phyloP scores from a whole-genome alignment of 2,888 invertebrate species.

The Yponomeuta sedellus region DNA sequence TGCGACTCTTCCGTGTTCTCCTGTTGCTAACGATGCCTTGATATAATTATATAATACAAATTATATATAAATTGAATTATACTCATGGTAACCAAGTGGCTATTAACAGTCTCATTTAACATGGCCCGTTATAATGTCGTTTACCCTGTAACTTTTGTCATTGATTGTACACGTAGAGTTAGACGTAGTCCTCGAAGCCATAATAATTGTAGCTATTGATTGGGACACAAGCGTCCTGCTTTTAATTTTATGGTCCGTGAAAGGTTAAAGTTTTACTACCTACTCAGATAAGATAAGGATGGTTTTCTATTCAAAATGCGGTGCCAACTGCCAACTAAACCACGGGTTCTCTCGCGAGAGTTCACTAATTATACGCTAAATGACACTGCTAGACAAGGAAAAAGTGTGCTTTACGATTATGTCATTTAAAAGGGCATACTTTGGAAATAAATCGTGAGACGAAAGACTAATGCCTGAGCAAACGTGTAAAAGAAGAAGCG shows the following conservation, averaged over 20 bases:
- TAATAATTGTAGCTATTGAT: neutral
- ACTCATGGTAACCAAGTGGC: no score
- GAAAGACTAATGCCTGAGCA: conserved; percentile 48
- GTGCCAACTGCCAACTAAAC: no score
- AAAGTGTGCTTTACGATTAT: neutral
- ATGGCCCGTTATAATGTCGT: neutral
- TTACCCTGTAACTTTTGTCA: neutral
- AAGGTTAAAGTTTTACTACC: neutral
- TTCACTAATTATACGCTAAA: neutral
- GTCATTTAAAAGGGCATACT: neutral
- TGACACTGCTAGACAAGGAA: neutral
- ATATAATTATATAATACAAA: no score
- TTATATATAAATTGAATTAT: no score
- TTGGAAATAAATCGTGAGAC: conserved; percentile 30
- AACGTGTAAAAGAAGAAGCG: conserved; percentile 28
- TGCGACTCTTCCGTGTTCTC: no score
- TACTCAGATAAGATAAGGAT: neutral
- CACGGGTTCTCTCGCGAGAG: neutral
- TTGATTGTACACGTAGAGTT: neutral
- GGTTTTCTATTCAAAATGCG: no score
- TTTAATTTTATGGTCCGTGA: neutral
- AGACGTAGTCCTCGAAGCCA: neutral
- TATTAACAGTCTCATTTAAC: no score
- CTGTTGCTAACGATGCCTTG: no score
- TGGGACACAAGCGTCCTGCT: neutral